Evolutionary conservation across 2,113 vertebrate species (phyloP).

Genomic region (Lutjanus erythropterus): DNA sequence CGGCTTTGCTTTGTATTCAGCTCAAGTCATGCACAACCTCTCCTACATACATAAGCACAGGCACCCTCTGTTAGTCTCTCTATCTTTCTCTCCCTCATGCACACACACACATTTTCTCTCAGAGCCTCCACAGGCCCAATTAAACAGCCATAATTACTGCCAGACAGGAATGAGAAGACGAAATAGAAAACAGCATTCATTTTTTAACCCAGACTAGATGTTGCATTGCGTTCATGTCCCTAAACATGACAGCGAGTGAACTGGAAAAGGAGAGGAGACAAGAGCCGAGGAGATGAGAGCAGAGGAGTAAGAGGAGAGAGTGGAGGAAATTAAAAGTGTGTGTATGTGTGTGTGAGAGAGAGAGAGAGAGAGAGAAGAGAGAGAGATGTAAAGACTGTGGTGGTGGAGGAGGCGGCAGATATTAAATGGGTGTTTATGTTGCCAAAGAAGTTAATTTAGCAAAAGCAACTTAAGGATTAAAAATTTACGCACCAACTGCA

Average conservation of each 20-base stretch:
- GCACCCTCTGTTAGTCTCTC: conserved; percentile 13
- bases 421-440: conserved; percentile 49
- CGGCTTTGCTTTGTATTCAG: conserved; percentile 64
- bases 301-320: background rate
- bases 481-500: conserved; percentile 17
- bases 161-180: conserved; percentile 63
- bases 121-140: conserved; percentile 72
- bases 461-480: conserved; percentile 37
- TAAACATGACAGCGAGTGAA: conserved; percentile 36
- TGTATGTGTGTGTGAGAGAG: no score
- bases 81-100: background rate
- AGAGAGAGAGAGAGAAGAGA: conserved; percentile 1
- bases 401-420: conserved; percentile 9
- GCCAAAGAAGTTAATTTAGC: conserved; percentile 45
- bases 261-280: conserved; percentile 3
- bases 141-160: conserved; percentile 76
- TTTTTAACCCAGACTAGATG: conserved; percentile 48
- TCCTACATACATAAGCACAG: conserved; percentile 57
- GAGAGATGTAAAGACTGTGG: background rate
- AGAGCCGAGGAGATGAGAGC: background rate
- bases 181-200: conserved; percentile 60
- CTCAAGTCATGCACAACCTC: conserved; percentile 32
- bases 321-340: background rate
- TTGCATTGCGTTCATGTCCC: conserved; percentile 41
- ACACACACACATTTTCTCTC: conserved; percentile 29